phyloP scores from a whole-genome alignment of 2,113 vertebrate genomes.

The Calypte anna region DNA sequence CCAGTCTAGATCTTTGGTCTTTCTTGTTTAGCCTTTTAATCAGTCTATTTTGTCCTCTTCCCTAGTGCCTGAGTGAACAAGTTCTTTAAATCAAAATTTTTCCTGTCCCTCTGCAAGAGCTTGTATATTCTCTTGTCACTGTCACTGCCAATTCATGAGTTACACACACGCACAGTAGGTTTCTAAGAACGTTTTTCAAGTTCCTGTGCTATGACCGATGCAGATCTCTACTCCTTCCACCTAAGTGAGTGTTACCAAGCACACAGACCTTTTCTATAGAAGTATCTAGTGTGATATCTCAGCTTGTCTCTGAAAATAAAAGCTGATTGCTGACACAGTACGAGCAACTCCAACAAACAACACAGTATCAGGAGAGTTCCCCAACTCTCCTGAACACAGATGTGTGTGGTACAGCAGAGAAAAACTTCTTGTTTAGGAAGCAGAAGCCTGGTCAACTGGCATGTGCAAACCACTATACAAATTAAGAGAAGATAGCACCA shows the following conservation, averaged over 20 bases:
- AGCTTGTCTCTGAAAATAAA: neutral
- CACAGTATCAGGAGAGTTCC: neutral
- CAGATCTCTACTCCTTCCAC: neutral
- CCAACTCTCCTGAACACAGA: neutral
- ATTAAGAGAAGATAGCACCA: neutral
- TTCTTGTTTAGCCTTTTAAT: neutral
- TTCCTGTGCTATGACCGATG: accelerated
- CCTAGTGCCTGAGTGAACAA: neutral
- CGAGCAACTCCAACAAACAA: too few species aligned
- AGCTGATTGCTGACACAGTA: neutral
- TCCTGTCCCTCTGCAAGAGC: neutral
- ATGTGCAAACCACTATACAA: neutral
- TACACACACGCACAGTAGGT: neutral
- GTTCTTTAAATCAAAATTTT: neutral
- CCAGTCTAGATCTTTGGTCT: neutral
- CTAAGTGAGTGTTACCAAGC: neutral
- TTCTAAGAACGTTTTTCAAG: neutral
- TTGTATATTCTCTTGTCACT: neutral
- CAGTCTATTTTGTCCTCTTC: neutral
- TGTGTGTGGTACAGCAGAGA: neutral
- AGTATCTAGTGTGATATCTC: neutral
- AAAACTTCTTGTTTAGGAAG: neutral
- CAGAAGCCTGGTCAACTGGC: neutral
- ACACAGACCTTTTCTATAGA: neutral
- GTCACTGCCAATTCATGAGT: neutral